Conservation (phyloP, 2,797 vertebrate genomes). For the Neosilurus hyrtlii region DNA sequence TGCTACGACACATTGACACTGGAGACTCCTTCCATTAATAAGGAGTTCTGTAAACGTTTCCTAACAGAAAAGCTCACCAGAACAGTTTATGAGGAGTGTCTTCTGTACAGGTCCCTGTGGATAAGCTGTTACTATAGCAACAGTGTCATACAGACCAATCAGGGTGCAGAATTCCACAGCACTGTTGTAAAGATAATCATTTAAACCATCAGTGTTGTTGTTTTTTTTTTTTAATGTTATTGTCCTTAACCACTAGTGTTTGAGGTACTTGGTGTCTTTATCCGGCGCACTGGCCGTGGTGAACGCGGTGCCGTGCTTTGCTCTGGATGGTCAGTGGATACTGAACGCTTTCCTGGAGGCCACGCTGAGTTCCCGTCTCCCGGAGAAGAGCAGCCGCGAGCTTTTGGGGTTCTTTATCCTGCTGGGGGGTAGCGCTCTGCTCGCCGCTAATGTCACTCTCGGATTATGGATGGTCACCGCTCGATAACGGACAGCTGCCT, state of each 20-base stretch:
- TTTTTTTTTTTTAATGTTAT: no score
- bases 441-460: constrained; percentile 92
- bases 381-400: constrained; percentile 86
- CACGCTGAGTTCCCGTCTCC: constrained; percentile 82
- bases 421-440: constrained; percentile 79
- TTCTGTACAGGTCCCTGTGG: background rate
- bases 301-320: constrained; percentile 96
- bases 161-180: background rate
- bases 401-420: constrained; percentile 92
- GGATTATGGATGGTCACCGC: constrained; percentile 98
- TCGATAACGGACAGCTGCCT: constrained; percentile 70
- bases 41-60: background rate
- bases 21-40: constrained; percentile 7
- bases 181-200: background rate
- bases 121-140: background rate
- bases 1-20: background rate
- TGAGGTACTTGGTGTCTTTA: constrained; percentile 91
- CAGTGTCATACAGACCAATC: background rate
- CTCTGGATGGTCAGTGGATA: constrained; percentile 98
- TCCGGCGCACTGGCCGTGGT: constrained; percentile 94
- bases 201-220: no score
- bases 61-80: no score
- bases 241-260: constrained; percentile 66
- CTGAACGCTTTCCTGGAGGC: constrained; percentile 93
- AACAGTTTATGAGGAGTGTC: background rate